Conservation (phyloP, 2,888 invertebrate genomes). For the Galerucella pusilla region DNA sequence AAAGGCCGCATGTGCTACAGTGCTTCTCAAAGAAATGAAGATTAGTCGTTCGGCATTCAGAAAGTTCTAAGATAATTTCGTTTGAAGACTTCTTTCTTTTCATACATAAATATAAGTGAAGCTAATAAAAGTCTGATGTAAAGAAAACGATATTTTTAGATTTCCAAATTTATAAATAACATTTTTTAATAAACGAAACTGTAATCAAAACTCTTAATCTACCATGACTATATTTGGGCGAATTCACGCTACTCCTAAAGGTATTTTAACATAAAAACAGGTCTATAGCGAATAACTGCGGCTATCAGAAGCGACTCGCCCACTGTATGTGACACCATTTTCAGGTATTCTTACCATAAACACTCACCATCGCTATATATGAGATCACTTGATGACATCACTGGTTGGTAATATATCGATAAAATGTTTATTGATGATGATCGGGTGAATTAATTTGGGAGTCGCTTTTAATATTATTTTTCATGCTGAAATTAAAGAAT, state of each 20-base stretch:
- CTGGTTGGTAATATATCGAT: neutral
- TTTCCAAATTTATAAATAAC: too few species aligned
- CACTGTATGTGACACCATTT: slow-evolving; percentile 13
- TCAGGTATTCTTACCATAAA: slow-evolving; percentile 23
- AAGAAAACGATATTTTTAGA: too few species aligned
- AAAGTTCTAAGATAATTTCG: too few species aligned
- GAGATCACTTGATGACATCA: slow-evolving; percentile 21
- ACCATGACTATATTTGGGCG: neutral
- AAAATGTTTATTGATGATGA: neutral
- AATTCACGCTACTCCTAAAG: neutral
- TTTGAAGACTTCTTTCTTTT: too few species aligned
- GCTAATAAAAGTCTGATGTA: too few species aligned
- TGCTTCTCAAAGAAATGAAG: too few species aligned
- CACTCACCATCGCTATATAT: neutral
- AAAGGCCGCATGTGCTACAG: too few species aligned
- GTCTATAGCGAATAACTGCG: neutral
- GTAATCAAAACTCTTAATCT: neutral
- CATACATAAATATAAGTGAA: too few species aligned
- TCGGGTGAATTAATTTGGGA: neutral
- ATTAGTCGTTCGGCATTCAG: too few species aligned
- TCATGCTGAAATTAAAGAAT: too few species aligned
- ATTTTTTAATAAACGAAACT: too few species aligned
- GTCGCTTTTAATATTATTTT: too few species aligned
- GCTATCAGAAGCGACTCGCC: slow-evolving; percentile 9
- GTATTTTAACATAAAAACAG: neutral